Percentiles rank a stretch among this genome's conserved stretches.
Conservation (phyloP, 2,888 invertebrate genomes). For the Ectobius pallidus region DNA sequence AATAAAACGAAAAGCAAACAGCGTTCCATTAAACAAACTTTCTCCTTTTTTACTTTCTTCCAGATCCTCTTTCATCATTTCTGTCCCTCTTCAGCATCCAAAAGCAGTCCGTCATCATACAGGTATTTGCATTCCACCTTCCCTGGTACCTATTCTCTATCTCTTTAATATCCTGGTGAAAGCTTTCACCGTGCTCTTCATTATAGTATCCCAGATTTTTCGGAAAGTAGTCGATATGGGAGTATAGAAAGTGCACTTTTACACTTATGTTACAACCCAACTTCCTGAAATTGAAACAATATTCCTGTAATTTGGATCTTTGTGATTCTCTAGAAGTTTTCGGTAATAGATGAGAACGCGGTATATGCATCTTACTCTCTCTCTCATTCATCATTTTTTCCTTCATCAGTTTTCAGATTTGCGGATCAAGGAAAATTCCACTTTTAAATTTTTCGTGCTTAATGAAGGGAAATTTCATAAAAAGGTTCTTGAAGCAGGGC, state of each 20-base stretch:
- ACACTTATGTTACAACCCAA: background rate
- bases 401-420: background rate
- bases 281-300: background rate
- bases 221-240: background rate
- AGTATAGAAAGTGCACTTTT: background rate
- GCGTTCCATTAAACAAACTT: too few species aligned
- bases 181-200: too few species aligned
- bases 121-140: too few species aligned
- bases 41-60: too few species aligned
- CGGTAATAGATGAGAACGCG: conserved; percentile 10
- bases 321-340: conserved; percentile 11
- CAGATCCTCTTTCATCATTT: background rate
- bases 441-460: background rate
- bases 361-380: background rate
- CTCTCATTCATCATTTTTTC: background rate
- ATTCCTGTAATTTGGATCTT: background rate
- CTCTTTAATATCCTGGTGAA: conserved; percentile 9
- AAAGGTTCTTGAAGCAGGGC: background rate
- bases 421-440: conserved; percentile 9
- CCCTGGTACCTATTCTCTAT: too few species aligned
- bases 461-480: background rate
- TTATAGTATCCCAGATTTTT: background rate
- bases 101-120: background rate
- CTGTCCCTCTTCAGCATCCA: background rate
- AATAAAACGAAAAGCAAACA: too few species aligned